Percentiles rank a stretch among this genome's conserved stretches.
Evolutionary conservation across 2,797 vertebrate species (phyloP).

Genomic region (Chloroceryle amazona): DNA sequence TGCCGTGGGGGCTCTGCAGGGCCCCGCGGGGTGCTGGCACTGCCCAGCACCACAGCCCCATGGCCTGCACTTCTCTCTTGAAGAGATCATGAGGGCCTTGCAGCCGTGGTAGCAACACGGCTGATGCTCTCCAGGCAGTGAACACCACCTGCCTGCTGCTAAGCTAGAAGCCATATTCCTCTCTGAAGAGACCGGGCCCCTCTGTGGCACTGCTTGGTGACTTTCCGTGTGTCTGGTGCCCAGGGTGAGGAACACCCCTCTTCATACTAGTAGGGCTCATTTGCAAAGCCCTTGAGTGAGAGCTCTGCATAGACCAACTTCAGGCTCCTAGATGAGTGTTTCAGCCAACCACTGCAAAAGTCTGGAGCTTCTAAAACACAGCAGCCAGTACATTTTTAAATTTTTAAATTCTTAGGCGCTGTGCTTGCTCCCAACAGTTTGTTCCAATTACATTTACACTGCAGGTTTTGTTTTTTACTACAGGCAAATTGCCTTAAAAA

Average conservation of each 20-base stretch:
- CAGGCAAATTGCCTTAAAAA: background rate
- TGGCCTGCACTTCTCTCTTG: background rate
- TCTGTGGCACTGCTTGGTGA: too few species aligned
- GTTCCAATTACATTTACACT: constrained; percentile 22
- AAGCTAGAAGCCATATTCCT: background rate
- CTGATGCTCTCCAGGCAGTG: background rate
- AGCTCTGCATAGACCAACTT: background rate
- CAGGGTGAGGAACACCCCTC: background rate
- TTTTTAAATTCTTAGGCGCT: constrained; percentile 1
- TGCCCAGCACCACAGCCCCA: rapidly evolving
- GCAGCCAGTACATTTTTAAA: background rate
- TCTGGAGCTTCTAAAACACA: background rate
- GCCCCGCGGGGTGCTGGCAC: rapidly evolving
- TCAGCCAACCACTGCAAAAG: background rate
- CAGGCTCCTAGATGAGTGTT: background rate
- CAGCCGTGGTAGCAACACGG: background rate
- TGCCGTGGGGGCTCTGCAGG: background rate
- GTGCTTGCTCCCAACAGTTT: background rate
- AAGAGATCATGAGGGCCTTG: background rate
- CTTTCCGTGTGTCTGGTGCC: background rate
- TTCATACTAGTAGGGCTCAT: background rate
- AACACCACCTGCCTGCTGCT: background rate
- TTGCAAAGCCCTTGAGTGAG: background rate
- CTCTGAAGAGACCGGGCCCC: background rate
- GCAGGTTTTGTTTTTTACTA: background rate